Evolutionary conservation across 2,797 vertebrate species (phyloP), one percentile per base, ranked within the genome.

Genomic region (Megaceryle alcyon): DNA sequence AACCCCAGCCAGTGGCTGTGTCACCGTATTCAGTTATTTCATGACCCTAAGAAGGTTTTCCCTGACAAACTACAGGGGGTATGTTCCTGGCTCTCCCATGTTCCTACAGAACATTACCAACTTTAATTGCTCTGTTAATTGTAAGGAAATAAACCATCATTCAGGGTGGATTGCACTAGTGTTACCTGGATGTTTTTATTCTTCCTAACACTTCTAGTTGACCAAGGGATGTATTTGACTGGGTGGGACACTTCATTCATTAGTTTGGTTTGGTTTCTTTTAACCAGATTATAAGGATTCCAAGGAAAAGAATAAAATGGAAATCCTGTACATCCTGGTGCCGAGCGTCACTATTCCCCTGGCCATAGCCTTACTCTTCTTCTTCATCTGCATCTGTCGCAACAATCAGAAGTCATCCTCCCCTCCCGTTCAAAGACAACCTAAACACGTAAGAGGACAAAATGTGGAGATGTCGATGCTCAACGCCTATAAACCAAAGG

Each of bases 381-480:
- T 99, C 98, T 99, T 99, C 95, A 99, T 99, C 84, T 99, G 99
- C 16, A 98, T 99, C 88, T 99, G 99, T 91, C 99, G 99, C n/a
- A 99, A 99, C 97, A 99, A 99, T 94, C 99, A 99, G 98, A 99
- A 99, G 97, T 97, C 99, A 0, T 97, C 99, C 0, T 98, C 98
- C 7, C 99, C 99, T 0, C 98, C 99, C 0, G 98, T 98, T 1
- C 98, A 98, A 21, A 98, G 99, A 25, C 99, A 99, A 83, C 99
- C 99, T 1, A 99, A 99, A 56, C 99, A 98, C 0, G 99, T 99
- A 17, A 97, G 99, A 16, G 99, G 99, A 2, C 99, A 99, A 82
- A 99, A 99, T 1, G 99, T 99, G 8, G 99, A 99, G 98, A 99
- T 99, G 99, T 99, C 99, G 7, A 99, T 99, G 99, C 98, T 99